Evolutionary conservation across 92 coral and sea anemone genomes (phyloP), one percentile per base, ranked within the genome.

Genomic region (Porites lobata): DNA sequence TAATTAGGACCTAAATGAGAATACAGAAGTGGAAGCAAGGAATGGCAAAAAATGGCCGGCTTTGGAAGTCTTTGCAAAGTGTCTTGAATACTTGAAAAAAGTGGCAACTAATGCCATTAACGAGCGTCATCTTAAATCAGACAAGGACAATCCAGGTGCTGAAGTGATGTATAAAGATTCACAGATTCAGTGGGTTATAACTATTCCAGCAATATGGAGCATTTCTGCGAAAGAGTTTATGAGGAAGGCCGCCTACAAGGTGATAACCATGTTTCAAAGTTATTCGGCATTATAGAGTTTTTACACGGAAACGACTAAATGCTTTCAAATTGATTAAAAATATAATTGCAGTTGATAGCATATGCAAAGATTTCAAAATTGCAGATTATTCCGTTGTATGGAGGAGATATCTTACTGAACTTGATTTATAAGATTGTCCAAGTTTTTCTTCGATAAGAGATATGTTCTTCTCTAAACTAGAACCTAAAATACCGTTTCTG

Each of bases 191-290:
- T 86, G 90, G 90, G 85, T 86, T 12, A 52, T 86, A 58, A 86
- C 90, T 15, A 81, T 86, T 57, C 90, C 90, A 18, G 90, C 90
- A 58, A 86, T 86, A 71, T 86, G 90, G 90, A n/a, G 80, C 7
- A 26, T 79, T 21, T 79, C 90, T 9, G 90, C 90, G 1, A 86
- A 86, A 57, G n/a, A 53, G 17, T 86, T 86, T 38, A 86, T 86
- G 90, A 78, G 85, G 58, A 57, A 70, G 70, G 90, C 90, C 14
- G 84, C 90, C 15, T 86, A 86, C 79, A 59, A 86, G 90, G 90
- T 86, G 79, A 24, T 26, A 14, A n/a, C 11, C 0, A 9, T 43
- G 0, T 71, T 14, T n/a, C n/a, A n/a, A n/a, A n/a, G n/a, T n/a
- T n/a, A n/a, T n/a, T n/a, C n/a, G n/a, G n/a, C n/a, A n/a, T n/a